Evolutionary conservation across 2,797 vertebrate species (phyloP), one percentile per base, ranked within the genome.

Genomic region (Dermochelys coriacea): DNA sequence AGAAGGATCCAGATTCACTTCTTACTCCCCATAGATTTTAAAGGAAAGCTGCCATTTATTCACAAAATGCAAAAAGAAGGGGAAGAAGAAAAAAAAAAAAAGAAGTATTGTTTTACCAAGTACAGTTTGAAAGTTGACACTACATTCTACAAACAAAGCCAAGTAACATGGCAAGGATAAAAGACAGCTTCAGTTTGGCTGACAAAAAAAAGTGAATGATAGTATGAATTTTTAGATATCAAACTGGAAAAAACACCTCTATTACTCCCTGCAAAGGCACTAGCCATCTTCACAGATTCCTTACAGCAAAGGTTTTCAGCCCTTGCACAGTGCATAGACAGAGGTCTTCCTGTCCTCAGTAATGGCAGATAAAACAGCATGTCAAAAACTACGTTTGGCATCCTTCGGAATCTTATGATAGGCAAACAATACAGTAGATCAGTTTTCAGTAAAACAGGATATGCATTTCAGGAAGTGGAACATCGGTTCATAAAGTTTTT

Each of bases 391-490:
- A 85, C 16, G 25, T 96, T 55, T 84, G 14, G 82, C 92, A 91
- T 41, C 80, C 25, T 80, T 93, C 37, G 59, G 14, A 27, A 51
- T 52, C 68, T 91, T 83, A 85, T 9, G 23, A 75, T 15, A 93
- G 89, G 80, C 25, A 3, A 83, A 82, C 25, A 84, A 37, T 10
- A 90, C 23, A 29, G n/a, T 14, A 81, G 51, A 87, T 87, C 79
- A 94, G 10, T 49, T 91, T 85, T 75, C 82, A 83, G 57, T 88
- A 71, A 41, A 71, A 71, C n/a, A 71, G 37, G 11, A 64, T 29
- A 84, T 29, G 1, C 86, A 71, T 85, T 94, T 84, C 8, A 80
- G 41, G 54, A 94, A 94, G 55, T 54, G 90, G 14, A 80, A 59
- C 9, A 45, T 29, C 80, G 3, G 87, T 78, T 41, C 18, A 41